phyloP scores from a whole-genome alignment of 2,113 vertebrate genomes.

The Sterna hirundo region DNA sequence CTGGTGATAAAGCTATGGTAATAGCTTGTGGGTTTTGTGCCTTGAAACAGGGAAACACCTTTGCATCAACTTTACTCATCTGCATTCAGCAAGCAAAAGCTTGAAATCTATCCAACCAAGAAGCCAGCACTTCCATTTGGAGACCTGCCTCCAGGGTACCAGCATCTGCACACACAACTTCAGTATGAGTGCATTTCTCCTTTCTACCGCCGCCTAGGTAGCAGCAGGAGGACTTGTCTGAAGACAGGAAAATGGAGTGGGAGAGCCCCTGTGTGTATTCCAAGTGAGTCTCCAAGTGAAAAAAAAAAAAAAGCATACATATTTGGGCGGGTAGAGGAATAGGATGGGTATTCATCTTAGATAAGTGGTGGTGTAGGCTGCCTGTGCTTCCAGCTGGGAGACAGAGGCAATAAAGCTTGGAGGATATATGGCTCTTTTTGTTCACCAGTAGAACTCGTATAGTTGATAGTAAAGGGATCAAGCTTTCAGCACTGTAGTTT shows the following conservation, averaged over 20 bases:
- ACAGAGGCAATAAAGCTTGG: neutral
- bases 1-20: neutral
- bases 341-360: neutral
- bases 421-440: neutral
- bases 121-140: conserved; percentile 74
- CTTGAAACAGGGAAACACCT: conserved; percentile 85
- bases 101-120: conserved; percentile 79
- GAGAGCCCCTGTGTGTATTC: conserved; percentile 90
- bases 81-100: conserved; percentile 75
- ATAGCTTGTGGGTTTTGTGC: neutral
- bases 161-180: conserved; percentile 91
- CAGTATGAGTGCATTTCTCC: conserved; percentile 91
- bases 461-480: neutral
- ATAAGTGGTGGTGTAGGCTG: neutral
- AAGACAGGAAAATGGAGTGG: conserved; percentile 98
- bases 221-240: conserved; percentile 91
- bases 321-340: neutral
- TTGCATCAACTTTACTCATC: conserved; percentile 88
- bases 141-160: conserved; percentile 85
- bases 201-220: conserved; percentile 91
- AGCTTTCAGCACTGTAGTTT: neutral
- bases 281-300: conserved; percentile 81
- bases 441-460: neutral
- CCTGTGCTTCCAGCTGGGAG: neutral
- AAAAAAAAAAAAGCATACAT: neutral